Percentiles rank a stretch among this genome's conserved stretches.
phyloP scores from a whole-genome alignment of 2,797 vertebrate genomes.

The Austrolebias charrua region DNA sequence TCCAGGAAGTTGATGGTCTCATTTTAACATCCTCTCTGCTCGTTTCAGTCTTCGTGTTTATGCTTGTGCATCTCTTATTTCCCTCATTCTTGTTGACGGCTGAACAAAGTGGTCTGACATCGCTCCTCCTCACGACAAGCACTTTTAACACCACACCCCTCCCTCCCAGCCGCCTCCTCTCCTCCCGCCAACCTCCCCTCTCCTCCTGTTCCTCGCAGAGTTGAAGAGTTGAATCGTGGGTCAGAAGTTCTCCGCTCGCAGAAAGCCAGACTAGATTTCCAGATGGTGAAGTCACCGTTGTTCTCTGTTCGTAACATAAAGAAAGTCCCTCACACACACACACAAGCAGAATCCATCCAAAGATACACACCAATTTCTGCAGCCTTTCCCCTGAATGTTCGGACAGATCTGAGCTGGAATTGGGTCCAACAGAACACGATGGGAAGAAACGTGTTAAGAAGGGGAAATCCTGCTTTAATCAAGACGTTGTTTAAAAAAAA shows the following conservation, averaged over 20 bases:
- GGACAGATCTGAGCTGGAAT: conserved; percentile 25
- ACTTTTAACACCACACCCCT: conserved; percentile 45
- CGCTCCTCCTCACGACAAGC: conserved; percentile 49
- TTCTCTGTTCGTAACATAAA: conserved; percentile 83
- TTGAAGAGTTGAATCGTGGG: conserved; percentile 91
- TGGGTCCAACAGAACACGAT: conserved; percentile 47
- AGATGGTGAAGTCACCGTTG: conserved; percentile 87
- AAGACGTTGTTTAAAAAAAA: too few species aligned
- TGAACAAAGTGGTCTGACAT: conserved; percentile 51
- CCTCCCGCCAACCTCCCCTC: conserved; percentile 16
- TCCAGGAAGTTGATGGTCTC: too few species aligned
- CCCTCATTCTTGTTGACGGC: conserved; percentile 31
- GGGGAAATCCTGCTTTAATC: conserved; percentile 39
- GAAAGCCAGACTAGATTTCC: conserved; percentile 90
- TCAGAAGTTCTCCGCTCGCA: conserved; percentile 86
- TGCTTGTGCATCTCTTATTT: conserved; percentile 10
- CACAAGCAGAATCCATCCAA: too few species aligned
- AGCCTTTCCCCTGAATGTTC: conserved; percentile 20
- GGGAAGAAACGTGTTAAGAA: conserved; percentile 44
- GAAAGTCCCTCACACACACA: conserved; percentile 15
- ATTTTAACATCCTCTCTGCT: neutral
- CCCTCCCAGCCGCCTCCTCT: conserved; percentile 20
- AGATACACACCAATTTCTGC: neutral
- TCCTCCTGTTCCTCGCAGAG: conserved; percentile 54
- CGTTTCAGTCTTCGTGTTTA: neutral